Percentiles rank a stretch among this genome's conserved stretches.
Conservation (phyloP, 2,888 invertebrate species). For the Perizoma affinitatum region DNA sequence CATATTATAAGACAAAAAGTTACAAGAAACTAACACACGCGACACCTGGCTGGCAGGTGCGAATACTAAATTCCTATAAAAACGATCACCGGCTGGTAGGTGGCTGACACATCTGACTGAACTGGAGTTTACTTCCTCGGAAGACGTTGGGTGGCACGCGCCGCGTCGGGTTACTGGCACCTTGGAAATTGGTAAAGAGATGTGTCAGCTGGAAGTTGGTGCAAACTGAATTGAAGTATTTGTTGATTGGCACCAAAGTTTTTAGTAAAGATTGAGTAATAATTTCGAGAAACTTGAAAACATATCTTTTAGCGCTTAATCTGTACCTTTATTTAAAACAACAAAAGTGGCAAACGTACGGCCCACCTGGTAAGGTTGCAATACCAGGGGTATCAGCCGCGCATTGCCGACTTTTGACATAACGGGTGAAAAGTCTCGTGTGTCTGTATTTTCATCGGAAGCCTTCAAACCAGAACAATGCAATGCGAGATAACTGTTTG, state of each 20-base stretch:
- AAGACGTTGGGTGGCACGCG: constrained; percentile 27
- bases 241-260: not conserved
- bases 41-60: constrained; percentile 53
- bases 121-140: constrained; percentile 24
- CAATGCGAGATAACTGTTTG: too few species aligned
- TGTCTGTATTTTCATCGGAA: too few species aligned
- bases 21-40: constrained; percentile 7
- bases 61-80: constrained; percentile 25
- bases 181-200: not conserved
- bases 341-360: too few species aligned
- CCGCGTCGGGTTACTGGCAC: constrained; percentile 14
- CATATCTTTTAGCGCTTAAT: not conserved
- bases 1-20: too few species aligned
- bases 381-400: too few species aligned
- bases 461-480: too few species aligned
- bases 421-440: too few species aligned
- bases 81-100: constrained; percentile 12
- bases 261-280: not conserved
- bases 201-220: constrained; percentile 5
- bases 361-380: too few species aligned
- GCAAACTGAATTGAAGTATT: not conserved
- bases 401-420: too few species aligned
- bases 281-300: not conserved
- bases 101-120: constrained; percentile 15
- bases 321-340: too few species aligned